These are phyloP conservation scores for Liopterus haemorrhoidalis DNA, from an alignment of 2,888 invertebrate genomes.

Conservation along the genomic window DNA sequence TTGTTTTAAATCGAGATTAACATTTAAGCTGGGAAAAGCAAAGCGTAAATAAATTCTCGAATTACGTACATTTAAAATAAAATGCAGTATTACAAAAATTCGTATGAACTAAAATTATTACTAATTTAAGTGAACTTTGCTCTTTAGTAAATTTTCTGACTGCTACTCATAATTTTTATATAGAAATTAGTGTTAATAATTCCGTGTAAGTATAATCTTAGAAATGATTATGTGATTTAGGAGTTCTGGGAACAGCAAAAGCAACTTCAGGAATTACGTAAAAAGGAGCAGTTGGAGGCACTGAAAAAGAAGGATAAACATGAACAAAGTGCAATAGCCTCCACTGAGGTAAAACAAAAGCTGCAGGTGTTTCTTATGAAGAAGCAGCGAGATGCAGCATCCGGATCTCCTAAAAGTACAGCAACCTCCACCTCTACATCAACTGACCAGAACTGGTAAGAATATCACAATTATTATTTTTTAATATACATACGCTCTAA, in stretches of 20 bases:
- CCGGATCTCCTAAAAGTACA: constrained; percentile 59
- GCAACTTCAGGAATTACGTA: constrained; percentile 65
- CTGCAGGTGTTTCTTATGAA: constrained; percentile 78
- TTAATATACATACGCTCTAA: too few relatives aligned
- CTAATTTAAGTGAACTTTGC: not conserved
- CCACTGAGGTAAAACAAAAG: constrained; percentile 93
- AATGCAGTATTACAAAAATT: not conserved
- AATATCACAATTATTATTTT: too few relatives aligned
- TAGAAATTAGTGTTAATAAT: too few relatives aligned
- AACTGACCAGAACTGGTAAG: constrained; percentile 76
- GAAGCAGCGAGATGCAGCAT: constrained; percentile 72
- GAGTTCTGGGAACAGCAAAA: constrained; percentile 91
- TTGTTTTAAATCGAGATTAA: too few relatives aligned
- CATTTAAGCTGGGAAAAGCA: too few relatives aligned
- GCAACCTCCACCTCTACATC: constrained; percentile 55
- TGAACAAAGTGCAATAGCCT: constrained; percentile 93
- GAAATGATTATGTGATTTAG: constrained; percentile 33
- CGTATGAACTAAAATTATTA: not conserved
- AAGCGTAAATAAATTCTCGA: too few relatives aligned
- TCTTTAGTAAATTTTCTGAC: not conserved
- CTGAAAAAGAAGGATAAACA: constrained; percentile 90
- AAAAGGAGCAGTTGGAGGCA: constrained; percentile 77
- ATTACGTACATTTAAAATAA: not conserved
- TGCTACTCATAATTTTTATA: not conserved
- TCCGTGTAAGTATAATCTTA: too few relatives aligned